Base-by-base conservation (phyloP, 92 coral and sea anemone species). In the Nematostella vectensis region DNA sequence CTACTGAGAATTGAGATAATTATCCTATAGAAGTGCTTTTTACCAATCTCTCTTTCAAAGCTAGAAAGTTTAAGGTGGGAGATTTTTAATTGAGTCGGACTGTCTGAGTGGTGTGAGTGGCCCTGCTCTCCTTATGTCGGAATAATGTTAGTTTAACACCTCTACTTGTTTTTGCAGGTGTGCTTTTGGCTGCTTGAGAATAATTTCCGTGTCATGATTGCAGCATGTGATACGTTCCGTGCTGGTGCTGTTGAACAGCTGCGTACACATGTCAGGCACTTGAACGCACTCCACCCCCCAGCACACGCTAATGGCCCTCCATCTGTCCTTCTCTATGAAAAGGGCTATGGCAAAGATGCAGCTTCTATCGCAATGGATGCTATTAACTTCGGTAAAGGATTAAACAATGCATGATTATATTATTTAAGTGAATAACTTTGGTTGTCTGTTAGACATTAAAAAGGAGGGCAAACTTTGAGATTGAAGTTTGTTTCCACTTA, bases 211-310 rank as follows among this genome's bases (percentile, higher is more conserved):
- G 98, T 91, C 38, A 85, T 91, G 98, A 91, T 91, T 59, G 98
- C 98, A 13, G 98, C 98, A 0, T 87, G 98, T 63, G 98, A 91
- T 56, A 91, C 98, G 3, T 91, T 91, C 50, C 98, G 98, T 54
- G 98, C 98, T 47, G 98, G 98, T 45, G 98, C 98, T 0, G 98
- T 91, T 43, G 98, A 91, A 65, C 98, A 91, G 80, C 70, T 91
- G 29, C 83, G 98, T 48, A 91, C 98, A 26, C 98, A 91, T 43
- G 87, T 83, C 49, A 91, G 98, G 15, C 94, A 91, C 58, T 85
- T 91, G 48, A 91, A 91, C 55, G 88, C 98, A 22, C 85, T 91
- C 8, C 98, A 91, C 55, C 95, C 98, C 18, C 88, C 98, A 47
- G 52, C 85, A 16, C 29, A 71, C 76, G 95, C 59, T 52, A 77